Percentiles rank a stretch among this genome's conserved stretches.
These are phyloP conservation scores for Gadopsis bispinosus DNA, from an alignment of 2,797 vertebrate genomes.

Conservation along the genomic window DNA sequence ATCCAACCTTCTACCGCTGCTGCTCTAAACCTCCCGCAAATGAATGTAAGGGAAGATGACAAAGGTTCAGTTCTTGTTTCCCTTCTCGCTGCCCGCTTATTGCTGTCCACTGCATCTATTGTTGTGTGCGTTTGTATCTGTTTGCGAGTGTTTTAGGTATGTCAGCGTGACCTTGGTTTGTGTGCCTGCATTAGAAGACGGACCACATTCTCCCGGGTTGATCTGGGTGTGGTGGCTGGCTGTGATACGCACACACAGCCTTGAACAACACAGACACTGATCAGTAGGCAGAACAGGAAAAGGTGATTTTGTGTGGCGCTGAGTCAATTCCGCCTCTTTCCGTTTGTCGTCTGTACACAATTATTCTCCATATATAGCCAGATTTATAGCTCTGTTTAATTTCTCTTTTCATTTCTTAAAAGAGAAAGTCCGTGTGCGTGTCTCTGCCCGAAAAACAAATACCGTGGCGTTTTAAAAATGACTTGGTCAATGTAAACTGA, in stretches of 20 bases:
- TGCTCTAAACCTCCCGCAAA: constrained; percentile 25
- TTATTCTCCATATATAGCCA: not conserved
- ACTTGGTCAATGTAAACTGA: not conserved
- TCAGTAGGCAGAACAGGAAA: constrained; percentile 25
- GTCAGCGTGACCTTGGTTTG: constrained; percentile 40
- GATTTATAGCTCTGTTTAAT: constrained; percentile 2
- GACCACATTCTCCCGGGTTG: constrained; percentile 22
- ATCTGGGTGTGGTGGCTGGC: constrained; percentile 15
- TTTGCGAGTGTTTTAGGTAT: not conserved
- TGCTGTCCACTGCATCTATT: constrained; percentile 26
- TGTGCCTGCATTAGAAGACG: constrained; percentile 19
- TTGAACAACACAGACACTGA: not conserved
- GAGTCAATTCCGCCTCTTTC: not conserved
- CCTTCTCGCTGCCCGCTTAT: constrained; percentile 23
- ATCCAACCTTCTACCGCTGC: constrained; percentile 10
- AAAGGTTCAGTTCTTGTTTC: constrained; percentile 27
- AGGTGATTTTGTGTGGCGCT: constrained; percentile 5
- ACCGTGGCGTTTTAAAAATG: not conserved
- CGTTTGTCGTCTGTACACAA: constrained; percentile 21
- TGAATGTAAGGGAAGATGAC: constrained; percentile 57
- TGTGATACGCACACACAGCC: not conserved
- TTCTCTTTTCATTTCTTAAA: too few relatives aligned
- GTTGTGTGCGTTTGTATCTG: constrained; percentile 4
- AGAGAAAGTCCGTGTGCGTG: too few relatives aligned
- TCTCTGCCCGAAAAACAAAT: not conserved